Evolutionary conservation across 2,797 vertebrate species (phyloP).

Genomic region (Pygocentrus nattereri): DNA sequence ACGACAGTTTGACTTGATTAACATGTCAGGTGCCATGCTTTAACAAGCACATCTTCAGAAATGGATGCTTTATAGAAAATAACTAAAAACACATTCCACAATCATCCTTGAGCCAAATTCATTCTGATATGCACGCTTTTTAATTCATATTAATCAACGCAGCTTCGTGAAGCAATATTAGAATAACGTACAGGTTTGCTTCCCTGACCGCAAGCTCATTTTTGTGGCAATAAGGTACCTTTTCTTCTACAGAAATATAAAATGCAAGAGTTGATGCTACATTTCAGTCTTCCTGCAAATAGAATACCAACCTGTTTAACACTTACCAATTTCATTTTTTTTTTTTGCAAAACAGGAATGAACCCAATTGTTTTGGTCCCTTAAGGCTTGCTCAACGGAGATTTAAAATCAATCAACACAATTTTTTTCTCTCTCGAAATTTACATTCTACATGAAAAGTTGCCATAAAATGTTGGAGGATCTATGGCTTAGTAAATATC

Average conservation of each 20-base stretch:
- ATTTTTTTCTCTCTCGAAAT: constrained; percentile 59
- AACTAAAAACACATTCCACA: background rate
- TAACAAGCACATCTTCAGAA: constrained; percentile 7
- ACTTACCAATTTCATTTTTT: background rate
- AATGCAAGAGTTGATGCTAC: constrained; percentile 71
- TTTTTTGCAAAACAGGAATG: constrained; percentile 59
- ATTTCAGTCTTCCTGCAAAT: constrained; percentile 66
- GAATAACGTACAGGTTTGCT: constrained; percentile 6
- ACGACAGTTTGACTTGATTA: background rate
- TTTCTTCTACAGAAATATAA: constrained; percentile 57
- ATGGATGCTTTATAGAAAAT: constrained; percentile 2
- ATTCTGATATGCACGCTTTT: background rate
- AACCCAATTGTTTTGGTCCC: constrained; percentile 79
- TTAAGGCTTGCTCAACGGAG: constrained; percentile 79
- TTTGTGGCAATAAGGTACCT: constrained; percentile 65
- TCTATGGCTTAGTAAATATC: constrained; percentile 83
- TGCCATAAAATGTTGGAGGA: constrained; percentile 73
- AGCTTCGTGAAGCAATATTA: background rate
- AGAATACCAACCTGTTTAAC: constrained; percentile 60
- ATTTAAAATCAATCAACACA: constrained; percentile 60
- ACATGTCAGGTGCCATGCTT: constrained; percentile 16
- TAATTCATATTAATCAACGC: background rate
- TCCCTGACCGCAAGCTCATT: constrained; percentile 54
- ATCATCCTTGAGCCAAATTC: constrained; percentile 8
- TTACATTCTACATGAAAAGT: constrained; percentile 80